phyloP scores from a whole-genome alignment of 2,888 invertebrate genomes.

The Drosophila picticornis region DNA sequence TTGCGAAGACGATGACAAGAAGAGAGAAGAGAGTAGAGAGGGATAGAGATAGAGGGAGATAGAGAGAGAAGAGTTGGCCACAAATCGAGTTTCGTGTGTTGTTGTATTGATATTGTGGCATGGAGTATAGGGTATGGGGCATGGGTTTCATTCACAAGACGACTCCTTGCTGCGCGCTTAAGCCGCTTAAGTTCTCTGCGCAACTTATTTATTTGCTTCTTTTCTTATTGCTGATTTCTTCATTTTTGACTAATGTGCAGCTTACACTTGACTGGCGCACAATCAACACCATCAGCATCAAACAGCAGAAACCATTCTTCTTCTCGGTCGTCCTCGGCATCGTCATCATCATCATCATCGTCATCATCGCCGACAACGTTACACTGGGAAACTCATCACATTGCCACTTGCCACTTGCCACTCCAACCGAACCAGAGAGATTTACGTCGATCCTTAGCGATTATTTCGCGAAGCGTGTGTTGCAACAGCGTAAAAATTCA shows the following conservation, averaged over 20 bases:
- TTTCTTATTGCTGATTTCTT: conserved; percentile 22
- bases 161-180: conserved; percentile 54
- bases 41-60: background rate
- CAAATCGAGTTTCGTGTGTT: conserved; percentile 60
- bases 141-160: conserved; percentile 57
- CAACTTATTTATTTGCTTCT: conserved; percentile 43
- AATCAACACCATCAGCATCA: conserved; percentile 76
- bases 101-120: conserved; percentile 19
- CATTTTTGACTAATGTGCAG: conserved; percentile 78
- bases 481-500: conserved; percentile 75
- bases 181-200: conserved; percentile 74
- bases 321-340: conserved; percentile 46
- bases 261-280: conserved; percentile 81
- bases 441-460: conserved; percentile 49
- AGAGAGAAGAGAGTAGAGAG: background rate
- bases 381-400: conserved; percentile 62
- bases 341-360: conserved; percentile 73
- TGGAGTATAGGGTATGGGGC: background rate
- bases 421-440: conserved; percentile 16
- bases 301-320: conserved; percentile 24
- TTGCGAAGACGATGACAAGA: conserved; percentile 12
- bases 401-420: conserved; percentile 50
- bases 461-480: conserved; percentile 70
- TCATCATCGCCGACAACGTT: conserved; percentile 47
- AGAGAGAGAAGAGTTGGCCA: conserved; percentile 11